Conservation (phyloP, 2,797 vertebrate species). For the Margarornis squamiger region DNA sequence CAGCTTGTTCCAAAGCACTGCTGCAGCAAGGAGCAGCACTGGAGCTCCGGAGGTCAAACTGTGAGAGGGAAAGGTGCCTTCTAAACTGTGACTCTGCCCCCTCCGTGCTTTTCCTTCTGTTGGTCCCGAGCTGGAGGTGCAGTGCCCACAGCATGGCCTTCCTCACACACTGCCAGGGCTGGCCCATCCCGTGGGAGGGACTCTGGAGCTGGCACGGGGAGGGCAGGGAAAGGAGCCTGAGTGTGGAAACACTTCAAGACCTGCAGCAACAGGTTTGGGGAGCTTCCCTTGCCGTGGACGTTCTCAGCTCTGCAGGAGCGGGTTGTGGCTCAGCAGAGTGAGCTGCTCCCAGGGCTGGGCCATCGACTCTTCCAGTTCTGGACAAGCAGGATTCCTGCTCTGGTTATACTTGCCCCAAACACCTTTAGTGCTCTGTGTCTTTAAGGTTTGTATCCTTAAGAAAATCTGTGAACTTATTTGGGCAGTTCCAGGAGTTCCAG, state of each 20-base stretch:
- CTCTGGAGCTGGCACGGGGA: not conserved
- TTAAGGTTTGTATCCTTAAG: not conserved
- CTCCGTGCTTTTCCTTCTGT: not conserved
- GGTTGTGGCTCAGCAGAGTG: not conserved
- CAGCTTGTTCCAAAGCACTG: not conserved
- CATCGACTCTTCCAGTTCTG: not conserved
- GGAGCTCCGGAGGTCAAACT: not conserved
- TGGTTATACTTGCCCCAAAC: not conserved
- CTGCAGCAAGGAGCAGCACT: not conserved
- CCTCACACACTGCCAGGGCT: fast-evolving
- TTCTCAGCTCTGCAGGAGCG: not conserved
- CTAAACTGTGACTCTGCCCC: not conserved
- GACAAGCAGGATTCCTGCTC: not conserved
- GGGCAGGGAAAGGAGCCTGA: fast-evolving
- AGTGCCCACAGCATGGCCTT: not conserved
- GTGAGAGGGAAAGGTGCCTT: not conserved
- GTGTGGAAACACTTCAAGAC: not conserved
- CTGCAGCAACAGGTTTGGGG: not conserved
- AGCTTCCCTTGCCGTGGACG: fast-evolving
- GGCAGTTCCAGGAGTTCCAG: not conserved
- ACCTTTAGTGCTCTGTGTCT: not conserved
- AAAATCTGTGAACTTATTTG: not conserved
- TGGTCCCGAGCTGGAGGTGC: not conserved
- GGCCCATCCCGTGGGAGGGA: fast-evolving
- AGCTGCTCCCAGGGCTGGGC: not conserved